phyloP scores from a whole-genome alignment of 2,888 invertebrate species.

The Pristionchus arcanus region DNA sequence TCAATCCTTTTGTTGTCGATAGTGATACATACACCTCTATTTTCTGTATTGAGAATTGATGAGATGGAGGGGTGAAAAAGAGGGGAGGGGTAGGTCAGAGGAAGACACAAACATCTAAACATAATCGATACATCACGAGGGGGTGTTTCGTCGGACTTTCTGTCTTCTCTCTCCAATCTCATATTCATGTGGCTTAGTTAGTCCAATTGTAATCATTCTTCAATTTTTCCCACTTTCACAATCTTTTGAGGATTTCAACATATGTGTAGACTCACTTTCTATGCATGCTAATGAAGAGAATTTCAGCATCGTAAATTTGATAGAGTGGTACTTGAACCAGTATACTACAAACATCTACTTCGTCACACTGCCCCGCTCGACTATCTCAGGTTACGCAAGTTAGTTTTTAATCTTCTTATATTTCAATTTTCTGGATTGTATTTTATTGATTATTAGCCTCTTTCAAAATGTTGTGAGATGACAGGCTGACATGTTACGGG shows the following conservation, averaged over 20 bases:
- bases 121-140: not conserved
- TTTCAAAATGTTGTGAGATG: not conserved
- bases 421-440: not conserved
- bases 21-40: not conserved
- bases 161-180: not conserved
- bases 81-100: not conserved
- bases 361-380: not conserved
- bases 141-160: not conserved
- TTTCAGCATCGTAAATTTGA: not conserved
- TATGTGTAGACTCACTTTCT: not conserved
- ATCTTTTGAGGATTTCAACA: not conserved
- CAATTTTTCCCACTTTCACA: not conserved
- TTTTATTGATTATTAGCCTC: not conserved
- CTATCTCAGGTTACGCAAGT: not conserved
- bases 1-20: not conserved
- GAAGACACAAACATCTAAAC: not conserved
- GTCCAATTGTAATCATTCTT: not conserved
- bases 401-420: not conserved
- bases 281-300: not conserved
- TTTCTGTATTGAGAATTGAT: not conserved
- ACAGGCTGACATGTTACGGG: not conserved
- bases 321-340: not conserved
- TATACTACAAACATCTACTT: not conserved
- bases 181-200: not conserved
- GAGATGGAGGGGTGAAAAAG: not conserved